phyloP scores from a whole-genome alignment of 2,888 invertebrate genomes.

The Cactoblastis cactorum region DNA sequence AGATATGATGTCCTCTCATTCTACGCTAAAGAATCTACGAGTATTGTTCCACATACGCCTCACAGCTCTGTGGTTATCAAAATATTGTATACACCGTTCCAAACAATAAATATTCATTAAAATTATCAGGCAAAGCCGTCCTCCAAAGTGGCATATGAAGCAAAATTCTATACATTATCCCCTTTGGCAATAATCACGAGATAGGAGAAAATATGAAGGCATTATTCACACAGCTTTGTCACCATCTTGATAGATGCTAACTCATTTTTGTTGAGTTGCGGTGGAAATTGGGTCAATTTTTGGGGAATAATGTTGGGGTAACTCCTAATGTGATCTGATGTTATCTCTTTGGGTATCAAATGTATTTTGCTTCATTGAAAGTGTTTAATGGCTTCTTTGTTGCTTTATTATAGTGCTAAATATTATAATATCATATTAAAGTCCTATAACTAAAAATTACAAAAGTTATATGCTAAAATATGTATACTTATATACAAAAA shows the following conservation, averaged over 20 bases:
- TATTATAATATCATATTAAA: too few relatives aligned
- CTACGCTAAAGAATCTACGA: too few relatives aligned
- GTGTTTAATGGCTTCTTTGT: too few relatives aligned
- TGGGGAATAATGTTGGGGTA: not conserved
- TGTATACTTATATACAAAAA: too few relatives aligned
- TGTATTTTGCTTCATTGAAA: too few relatives aligned
- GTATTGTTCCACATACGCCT: too few relatives aligned
- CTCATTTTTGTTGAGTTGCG: constrained; percentile 9
- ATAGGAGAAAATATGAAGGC: constrained; percentile 69
- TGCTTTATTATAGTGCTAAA: too few relatives aligned
- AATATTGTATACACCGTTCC: not conserved
- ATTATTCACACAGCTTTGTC: constrained; percentile 67
- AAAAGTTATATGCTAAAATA: too few relatives aligned
- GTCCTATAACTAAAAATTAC: too few relatives aligned
- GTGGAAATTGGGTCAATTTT: constrained; percentile 2
- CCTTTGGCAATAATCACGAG: constrained; percentile 54
- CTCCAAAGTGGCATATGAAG: constrained; percentile 29
- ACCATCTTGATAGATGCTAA: constrained; percentile 50
- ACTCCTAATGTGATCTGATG: not conserved
- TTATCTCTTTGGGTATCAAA: not conserved
- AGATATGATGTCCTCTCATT: too few relatives aligned
- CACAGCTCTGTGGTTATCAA: too few relatives aligned
- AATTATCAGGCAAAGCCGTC: constrained; percentile 19
- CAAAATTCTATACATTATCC: constrained; percentile 33
- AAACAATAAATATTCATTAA: constrained; percentile 27